A percentile compares a stretch with the other conserved stretches of the same genome.
These are phyloP conservation scores for Thelaira solivaga DNA, from an alignment of 2,888 invertebrate genomes.

Conservation along the genomic window DNA sequence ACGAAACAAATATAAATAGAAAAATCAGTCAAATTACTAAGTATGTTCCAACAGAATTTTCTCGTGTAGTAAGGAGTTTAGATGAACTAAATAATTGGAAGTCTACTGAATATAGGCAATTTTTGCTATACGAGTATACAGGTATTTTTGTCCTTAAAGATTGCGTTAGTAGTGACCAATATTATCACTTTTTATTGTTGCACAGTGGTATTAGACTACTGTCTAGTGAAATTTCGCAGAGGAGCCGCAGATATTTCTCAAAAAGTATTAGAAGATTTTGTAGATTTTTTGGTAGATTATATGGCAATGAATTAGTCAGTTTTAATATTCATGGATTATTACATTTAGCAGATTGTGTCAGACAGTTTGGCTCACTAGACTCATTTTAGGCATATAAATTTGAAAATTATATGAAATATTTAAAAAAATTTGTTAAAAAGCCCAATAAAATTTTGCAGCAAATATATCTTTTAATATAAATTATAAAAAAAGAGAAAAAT, in stretches of 20 bases:
- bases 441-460: no score
- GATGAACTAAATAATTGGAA: no score
- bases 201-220: no score
- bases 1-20: not conserved
- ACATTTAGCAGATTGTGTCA: not conserved
- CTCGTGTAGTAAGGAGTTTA: not conserved
- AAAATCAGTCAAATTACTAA: not conserved
- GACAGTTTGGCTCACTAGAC: not conserved
- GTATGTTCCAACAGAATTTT: not conserved
- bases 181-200: slow-evolving; percentile 9
- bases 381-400: not conserved
- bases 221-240: no score
- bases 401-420: not conserved
- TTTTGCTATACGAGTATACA: not conserved
- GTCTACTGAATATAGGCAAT: not conserved
- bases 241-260: no score
- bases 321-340: not conserved
- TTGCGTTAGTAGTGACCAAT: not conserved
- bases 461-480: no score
- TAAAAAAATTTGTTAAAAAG: no score
- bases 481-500: no score
- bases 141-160: slow-evolving; percentile 5
- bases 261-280: no score
- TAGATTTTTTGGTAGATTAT: not conserved
- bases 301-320: not conserved